Conservation (phyloP, 2,888 invertebrate species). For the Drosophila macrospina region DNA sequence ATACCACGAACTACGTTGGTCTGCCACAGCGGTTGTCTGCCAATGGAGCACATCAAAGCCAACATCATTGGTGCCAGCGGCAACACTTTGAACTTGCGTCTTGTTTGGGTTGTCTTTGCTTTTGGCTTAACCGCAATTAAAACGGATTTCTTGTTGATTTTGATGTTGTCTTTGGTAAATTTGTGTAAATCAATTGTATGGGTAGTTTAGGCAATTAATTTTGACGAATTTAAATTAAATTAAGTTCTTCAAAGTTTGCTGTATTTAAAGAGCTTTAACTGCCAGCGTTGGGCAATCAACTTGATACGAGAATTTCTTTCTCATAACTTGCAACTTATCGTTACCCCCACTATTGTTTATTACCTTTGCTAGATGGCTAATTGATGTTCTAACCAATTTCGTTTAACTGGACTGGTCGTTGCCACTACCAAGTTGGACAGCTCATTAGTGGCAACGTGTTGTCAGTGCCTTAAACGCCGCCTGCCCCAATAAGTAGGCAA, state of each 20-base stretch:
- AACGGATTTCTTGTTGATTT: constrained; percentile 70
- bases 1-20: constrained; percentile 15
- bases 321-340: constrained; percentile 1
- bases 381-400: constrained; percentile 33
- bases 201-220: constrained; percentile 75
- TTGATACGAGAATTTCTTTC: not conserved
- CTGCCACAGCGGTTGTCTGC: constrained; percentile 29
- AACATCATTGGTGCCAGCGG: constrained; percentile 58
- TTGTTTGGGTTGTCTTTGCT: constrained; percentile 61
- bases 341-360: not conserved
- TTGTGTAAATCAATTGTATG: constrained; percentile 76
- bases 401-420: not conserved
- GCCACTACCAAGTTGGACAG: constrained; percentile 11
- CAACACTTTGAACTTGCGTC: constrained; percentile 72
- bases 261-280: constrained; percentile 5
- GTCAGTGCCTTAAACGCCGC: constrained; percentile 2
- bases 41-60: constrained; percentile 70
- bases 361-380: constrained; percentile 8
- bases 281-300: not conserved
- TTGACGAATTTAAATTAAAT: constrained; percentile 67
- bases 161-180: constrained; percentile 74
- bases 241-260: constrained; percentile 21
- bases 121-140: constrained; percentile 71
- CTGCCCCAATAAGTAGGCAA: constrained; percentile 49
- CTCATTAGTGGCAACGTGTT: constrained; percentile 47